These are phyloP conservation scores for Notothenia coriiceps DNA, from an alignment of 2,113 vertebrate genomes.

Conservation along the genomic window DNA sequence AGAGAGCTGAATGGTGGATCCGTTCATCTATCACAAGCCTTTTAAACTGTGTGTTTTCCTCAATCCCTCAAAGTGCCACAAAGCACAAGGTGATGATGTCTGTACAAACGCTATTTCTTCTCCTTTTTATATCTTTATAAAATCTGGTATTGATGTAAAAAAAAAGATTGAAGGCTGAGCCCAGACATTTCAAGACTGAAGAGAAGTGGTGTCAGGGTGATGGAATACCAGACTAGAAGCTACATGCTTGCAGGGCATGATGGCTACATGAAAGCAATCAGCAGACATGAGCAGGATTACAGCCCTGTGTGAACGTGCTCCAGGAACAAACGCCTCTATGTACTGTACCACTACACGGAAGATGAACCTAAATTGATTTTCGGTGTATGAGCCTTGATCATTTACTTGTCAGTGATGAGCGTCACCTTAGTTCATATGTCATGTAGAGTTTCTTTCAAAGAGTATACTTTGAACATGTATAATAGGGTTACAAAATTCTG, in stretches of 20 bases:
- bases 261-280: constrained; percentile 17
- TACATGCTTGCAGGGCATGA: not conserved
- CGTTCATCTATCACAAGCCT: too few species aligned
- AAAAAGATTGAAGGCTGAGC: constrained; percentile 22
- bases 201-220: constrained; percentile 5
- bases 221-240: not conserved
- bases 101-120: not conserved
- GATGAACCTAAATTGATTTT: constrained; percentile 26
- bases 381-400: not conserved
- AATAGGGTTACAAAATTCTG: too few species aligned
- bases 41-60: not conserved
- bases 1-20: too few species aligned
- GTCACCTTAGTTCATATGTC: not conserved
- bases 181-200: constrained; percentile 21
- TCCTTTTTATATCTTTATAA: not conserved
- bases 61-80: not conserved
- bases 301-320: not conserved
- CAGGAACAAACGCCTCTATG: not conserved
- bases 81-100: not conserved
- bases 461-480: not conserved
- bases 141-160: constrained; percentile 30
- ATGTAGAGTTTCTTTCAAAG: not conserved
- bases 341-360: not conserved
- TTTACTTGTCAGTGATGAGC: not conserved
- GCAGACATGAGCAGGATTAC: constrained; percentile 7